A percentile compares a stretch with the other conserved stretches of the same genome.
phyloP scores from a whole-genome alignment of 2,113 vertebrate species.

The Thalassoma bifasciatum region DNA sequence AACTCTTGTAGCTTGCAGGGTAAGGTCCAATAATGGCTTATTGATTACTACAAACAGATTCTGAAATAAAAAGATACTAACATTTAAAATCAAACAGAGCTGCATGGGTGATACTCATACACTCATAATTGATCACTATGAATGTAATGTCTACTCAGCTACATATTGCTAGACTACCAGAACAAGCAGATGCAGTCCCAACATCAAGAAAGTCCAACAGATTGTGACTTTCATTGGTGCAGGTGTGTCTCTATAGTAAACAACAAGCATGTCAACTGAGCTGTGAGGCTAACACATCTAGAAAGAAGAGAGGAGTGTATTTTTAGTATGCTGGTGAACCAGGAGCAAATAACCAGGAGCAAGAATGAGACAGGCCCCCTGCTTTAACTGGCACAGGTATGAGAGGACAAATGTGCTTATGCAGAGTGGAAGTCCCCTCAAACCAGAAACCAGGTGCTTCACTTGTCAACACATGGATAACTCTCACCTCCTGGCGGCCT shows the following conservation, averaged over 20 bases:
- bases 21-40: too few relatives aligned
- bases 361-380: slow-evolving; percentile 25
- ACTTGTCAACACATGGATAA: slow-evolving; percentile 58
- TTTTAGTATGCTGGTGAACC: slow-evolving; percentile 67
- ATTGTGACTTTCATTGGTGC: slow-evolving; percentile 9
- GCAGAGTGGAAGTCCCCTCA: slow-evolving; percentile 50
- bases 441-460: slow-evolving; percentile 32
- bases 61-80: too few relatives aligned
- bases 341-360: slow-evolving; percentile 45
- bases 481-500: slow-evolving; percentile 19
- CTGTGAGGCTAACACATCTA: slow-evolving; percentile 39
- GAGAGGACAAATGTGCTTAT: slow-evolving; percentile 37
- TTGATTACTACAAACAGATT: too few relatives aligned
- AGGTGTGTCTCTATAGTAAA: slow-evolving; percentile 57
- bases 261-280: slow-evolving; percentile 47
- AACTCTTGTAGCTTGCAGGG: too few relatives aligned
- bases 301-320: slow-evolving; percentile 78
- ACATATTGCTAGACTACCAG: not conserved
- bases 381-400: slow-evolving; percentile 43
- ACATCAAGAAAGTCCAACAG: slow-evolving; percentile 3
- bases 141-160: not conserved
- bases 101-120: not conserved
- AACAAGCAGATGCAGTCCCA: not conserved
- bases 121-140: not conserved
- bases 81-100: not conserved